These are phyloP conservation scores for Desmodus rotundus DNA, from an alignment of 2,113 vertebrate species.

Conservation along the genomic window DNA sequence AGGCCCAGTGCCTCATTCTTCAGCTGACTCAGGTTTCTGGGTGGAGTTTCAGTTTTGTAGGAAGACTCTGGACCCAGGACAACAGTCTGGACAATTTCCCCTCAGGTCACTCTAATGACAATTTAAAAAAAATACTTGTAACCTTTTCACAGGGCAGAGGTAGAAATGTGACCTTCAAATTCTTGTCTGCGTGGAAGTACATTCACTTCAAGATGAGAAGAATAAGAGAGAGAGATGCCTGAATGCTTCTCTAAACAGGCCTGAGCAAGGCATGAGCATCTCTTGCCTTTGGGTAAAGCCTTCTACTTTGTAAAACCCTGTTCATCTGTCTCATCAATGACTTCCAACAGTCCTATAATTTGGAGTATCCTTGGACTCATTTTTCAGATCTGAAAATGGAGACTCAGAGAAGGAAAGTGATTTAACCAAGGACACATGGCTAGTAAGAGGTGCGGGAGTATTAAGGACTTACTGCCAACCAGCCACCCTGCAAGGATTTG, in stretches of 20 bases:
- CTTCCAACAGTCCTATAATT: neutral
- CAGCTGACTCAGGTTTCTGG: slow-evolving; percentile 79
- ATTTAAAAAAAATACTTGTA: slow-evolving; percentile 22
- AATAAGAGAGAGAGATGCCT: neutral
- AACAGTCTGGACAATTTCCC: slow-evolving; percentile 62
- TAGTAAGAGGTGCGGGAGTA: neutral
- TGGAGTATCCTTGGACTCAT: neutral
- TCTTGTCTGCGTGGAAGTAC: neutral
- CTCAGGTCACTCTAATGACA: slow-evolving; percentile 54
- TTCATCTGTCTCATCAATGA: neutral
- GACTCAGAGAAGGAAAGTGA: neutral
- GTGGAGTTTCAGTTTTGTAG: slow-evolving; percentile 70
- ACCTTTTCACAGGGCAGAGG: slow-evolving; percentile 12
- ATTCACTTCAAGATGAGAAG: neutral
- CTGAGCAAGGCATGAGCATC: neutral
- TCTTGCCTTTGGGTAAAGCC: neutral
- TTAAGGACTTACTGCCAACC: neutral
- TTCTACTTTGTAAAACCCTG: neutral
- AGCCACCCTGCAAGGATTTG: neutral
- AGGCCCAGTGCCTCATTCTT: slow-evolving; percentile 75
- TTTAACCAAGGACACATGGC: neutral
- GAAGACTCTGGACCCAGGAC: slow-evolving; percentile 68
- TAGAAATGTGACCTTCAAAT: neutral
- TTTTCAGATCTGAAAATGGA: neutral
- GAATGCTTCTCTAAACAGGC: neutral